These are phyloP conservation scores for Lepisosteus osseus DNA, from an alignment of 2,113 vertebrate species.

Conservation along the genomic window DNA sequence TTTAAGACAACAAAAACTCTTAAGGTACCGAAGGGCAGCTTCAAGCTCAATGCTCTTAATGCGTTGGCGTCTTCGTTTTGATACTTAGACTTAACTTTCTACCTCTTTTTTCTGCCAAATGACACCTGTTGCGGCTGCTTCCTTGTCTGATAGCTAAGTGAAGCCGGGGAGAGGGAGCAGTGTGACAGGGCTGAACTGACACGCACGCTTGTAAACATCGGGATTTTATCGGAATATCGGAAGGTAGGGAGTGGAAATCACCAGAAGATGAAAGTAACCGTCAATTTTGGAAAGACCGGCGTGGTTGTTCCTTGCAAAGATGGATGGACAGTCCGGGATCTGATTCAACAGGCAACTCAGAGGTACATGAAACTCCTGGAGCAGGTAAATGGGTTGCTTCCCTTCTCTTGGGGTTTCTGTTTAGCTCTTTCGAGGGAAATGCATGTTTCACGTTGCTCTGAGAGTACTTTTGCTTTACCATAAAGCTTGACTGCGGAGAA, in stretches of 20 bases:
- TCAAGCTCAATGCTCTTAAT: too few relatives aligned
- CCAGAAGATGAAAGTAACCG: constrained; percentile 86
- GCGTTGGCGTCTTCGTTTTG: not conserved
- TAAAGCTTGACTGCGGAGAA: too few relatives aligned
- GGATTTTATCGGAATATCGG: not conserved
- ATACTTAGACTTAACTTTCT: not conserved
- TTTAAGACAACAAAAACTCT: too few relatives aligned
- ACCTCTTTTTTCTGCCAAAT: constrained; percentile 24
- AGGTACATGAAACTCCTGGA: constrained; percentile 85
- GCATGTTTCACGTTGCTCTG: too few relatives aligned
- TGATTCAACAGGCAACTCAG: constrained; percentile 88
- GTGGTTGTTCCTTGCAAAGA: constrained; percentile 92
- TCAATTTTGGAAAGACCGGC: constrained; percentile 84
- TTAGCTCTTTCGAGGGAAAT: too few relatives aligned
- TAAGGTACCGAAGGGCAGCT: too few relatives aligned
- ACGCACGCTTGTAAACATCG: too few relatives aligned
- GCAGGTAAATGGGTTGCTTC: constrained; percentile 63
- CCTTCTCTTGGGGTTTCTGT: too few relatives aligned
- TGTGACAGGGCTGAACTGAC: constrained; percentile 12
- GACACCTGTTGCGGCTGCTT: constrained; percentile 62
- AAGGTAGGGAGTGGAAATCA: constrained; percentile 37
- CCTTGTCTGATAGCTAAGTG: constrained; percentile 35
- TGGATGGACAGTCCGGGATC: constrained; percentile 84
- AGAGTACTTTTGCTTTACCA: too few relatives aligned
- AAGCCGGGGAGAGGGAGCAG: constrained; percentile 37